Base-by-base conservation (phyloP, 2,113 vertebrate species). In the Varanus salvator region DNA sequence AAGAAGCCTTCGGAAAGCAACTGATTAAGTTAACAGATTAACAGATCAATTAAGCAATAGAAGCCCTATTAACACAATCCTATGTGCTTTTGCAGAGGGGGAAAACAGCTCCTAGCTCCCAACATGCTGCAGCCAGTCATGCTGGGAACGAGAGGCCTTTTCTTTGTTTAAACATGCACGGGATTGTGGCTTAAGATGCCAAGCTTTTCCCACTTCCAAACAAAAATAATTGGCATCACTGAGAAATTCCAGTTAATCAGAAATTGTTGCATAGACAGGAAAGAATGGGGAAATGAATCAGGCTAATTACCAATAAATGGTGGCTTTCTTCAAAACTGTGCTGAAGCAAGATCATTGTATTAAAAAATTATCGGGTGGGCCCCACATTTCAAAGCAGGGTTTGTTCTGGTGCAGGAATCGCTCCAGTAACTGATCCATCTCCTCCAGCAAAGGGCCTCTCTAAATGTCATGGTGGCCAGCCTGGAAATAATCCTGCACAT, bases 211-310 rank as follows among this genome's bases (percentile, higher is more conserved):
- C 72, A 66, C 25, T 88, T 75, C 52, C 81, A 31, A 69, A 84
- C 57, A 25, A 68, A 89, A 89, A 19, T 9, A 72, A 29, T 17
- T 9, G 23, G 72, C 57, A 34, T 31, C 68, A 52, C 12, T 52
- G 75, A 84, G 72, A 84, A 89, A 66, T 34, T 31, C 44, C 74
- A 71, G 82, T 71, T 85, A 76, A 80, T 89, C 74, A 85, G 86
- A 69, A 52, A 60, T 78, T 31, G 23, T 89, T 85, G 50, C 76
- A 78, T 25, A 71, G 88, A 44, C 60, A 54, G 82, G 64, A 85
- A 77, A 85, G 88, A 80, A 90, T 71, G 50, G 75, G 74, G 31
- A 89, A 54, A 85, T 23, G 74, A 90, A 90, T 85, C 88, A 85
- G 71, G 83, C 54, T 85, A 71, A 80, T 90, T 80, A 38, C 82